Evolutionary conservation across 1,140 invertebrate genomes (phyloP).

Genomic region (Cydia strobilella): DNA sequence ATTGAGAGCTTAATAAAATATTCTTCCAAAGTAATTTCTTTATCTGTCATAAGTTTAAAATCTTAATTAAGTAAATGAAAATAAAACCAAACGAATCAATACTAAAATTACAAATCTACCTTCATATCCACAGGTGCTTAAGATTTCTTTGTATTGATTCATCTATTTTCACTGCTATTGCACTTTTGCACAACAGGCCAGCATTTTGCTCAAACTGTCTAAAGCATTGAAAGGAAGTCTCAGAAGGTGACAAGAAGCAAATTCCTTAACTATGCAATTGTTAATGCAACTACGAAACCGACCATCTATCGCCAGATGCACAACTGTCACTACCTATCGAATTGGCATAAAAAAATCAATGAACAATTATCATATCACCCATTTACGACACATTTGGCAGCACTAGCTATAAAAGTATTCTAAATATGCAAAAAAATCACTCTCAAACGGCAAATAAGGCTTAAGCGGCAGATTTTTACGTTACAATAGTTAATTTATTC

Average conservation of each 20-base stretch:
- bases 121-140: not conserved
- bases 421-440: not conserved
- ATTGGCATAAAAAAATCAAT: slow-evolving; percentile 2
- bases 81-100: not conserved
- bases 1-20: no score
- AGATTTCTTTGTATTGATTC: slow-evolving; percentile 7
- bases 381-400: not conserved
- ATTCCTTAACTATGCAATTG: not conserved
- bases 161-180: not conserved
- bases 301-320: not conserved
- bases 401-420: not conserved
- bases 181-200: not conserved
- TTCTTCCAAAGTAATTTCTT: no score
- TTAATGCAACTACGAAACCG: not conserved
- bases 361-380: not conserved
- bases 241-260: not conserved
- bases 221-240: not conserved
- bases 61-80: not conserved
- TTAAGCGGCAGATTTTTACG: not conserved
- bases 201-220: not conserved
- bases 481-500: slow-evolving; percentile 13
- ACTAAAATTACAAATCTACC: not conserved
- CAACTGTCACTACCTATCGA: slow-evolving; percentile 1
- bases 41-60: no score
- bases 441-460: not conserved